Conservation (phyloP, 2,113 vertebrate genomes). For the Epinephelus fuscoguttatus region DNA sequence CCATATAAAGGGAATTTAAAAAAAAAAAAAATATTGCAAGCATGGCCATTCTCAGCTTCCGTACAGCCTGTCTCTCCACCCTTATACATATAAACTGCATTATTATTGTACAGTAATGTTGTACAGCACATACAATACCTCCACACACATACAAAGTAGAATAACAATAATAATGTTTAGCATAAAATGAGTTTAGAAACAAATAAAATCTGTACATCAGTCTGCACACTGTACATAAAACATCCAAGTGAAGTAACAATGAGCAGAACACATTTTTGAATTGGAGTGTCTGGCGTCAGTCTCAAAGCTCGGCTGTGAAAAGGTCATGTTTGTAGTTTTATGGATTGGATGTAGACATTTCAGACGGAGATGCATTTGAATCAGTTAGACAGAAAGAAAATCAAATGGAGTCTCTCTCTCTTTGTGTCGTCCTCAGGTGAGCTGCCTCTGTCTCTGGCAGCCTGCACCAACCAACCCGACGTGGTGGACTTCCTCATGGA, state of each 20-base stretch:
- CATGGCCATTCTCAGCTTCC: too few relatives aligned
- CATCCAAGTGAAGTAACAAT: neutral
- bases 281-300: neutral
- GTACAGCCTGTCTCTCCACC: too few relatives aligned
- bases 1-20: too few relatives aligned
- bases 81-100: too few relatives aligned
- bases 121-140: too few relatives aligned
- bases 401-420: neutral
- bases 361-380: neutral
- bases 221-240: neutral
- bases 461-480: conserved; percentile 95
- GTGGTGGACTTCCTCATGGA: conserved; percentile 92
- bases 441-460: conserved; percentile 93
- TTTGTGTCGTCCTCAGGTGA: conserved; percentile 85
- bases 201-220: neutral
- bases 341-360: neutral
- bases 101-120: too few relatives aligned
- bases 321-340: neutral
- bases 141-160: too few relatives aligned
- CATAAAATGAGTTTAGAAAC: too few relatives aligned
- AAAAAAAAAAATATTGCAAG: too few relatives aligned
- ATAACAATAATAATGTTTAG: neutral
- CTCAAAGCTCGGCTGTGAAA: neutral
- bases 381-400: neutral
- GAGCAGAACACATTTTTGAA: neutral